Percentiles rank a stretch among this genome's conserved stretches.
Evolutionary conservation across 2,797 vertebrate genomes (phyloP).

Genomic region (Hybognathus amarus): DNA sequence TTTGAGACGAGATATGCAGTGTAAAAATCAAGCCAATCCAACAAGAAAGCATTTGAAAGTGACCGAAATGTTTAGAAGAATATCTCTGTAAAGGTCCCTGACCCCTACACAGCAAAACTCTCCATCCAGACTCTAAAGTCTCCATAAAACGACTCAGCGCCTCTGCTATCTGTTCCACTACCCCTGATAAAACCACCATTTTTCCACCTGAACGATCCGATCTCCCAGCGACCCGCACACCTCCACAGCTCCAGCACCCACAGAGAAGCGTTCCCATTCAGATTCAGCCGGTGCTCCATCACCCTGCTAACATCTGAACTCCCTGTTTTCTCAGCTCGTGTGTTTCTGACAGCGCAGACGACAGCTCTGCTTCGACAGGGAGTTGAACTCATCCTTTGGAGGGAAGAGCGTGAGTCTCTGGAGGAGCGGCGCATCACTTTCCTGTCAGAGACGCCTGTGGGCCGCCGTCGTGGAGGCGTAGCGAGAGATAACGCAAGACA

Average conservation of each 20-base stretch:
- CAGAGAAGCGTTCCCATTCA: conserved; percentile 50
- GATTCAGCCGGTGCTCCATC: conserved; percentile 70
- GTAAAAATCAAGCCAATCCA: background rate
- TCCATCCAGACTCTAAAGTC: background rate
- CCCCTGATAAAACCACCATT: conserved; percentile 67
- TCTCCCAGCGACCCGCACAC: conserved; percentile 43
- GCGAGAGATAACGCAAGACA: conserved; percentile 68
- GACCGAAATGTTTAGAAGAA: background rate
- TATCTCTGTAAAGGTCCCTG: background rate
- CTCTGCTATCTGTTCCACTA: conserved; percentile 65
- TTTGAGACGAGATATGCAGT: background rate
- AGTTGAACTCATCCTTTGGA: conserved; percentile 73
- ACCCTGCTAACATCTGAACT: conserved; percentile 70
- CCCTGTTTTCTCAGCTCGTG: conserved; percentile 47
- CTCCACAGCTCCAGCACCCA: background rate
- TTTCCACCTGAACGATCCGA: conserved; percentile 68
- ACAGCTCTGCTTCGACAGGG: conserved; percentile 68
- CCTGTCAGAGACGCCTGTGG: conserved; percentile 71
- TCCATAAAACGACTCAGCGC: conserved; percentile 56
- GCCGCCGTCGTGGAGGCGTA: conserved; percentile 62
- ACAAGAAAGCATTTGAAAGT: background rate
- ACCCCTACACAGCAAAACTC: background rate
- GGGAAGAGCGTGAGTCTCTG: conserved; percentile 59
- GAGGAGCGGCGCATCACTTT: conserved; percentile 73
- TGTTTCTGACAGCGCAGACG: conserved; percentile 64